Percentiles rank a stretch among this genome's conserved stretches.
Conservation (phyloP, 1,140 invertebrate species). For the Drosophila suzukii region DNA sequence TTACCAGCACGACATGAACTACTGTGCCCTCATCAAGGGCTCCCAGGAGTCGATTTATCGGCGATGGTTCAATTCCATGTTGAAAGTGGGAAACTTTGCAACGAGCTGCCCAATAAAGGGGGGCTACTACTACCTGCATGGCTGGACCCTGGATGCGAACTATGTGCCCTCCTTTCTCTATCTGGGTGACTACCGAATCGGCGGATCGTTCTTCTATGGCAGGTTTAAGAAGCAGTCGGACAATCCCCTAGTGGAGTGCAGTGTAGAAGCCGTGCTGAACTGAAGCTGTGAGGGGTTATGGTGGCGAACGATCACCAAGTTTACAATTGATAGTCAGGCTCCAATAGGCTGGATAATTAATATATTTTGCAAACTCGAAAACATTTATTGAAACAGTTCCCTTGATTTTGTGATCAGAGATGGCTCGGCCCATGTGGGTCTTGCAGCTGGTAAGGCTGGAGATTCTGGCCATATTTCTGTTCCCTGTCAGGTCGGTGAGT, state of each 20-base stretch:
- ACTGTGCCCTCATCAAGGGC: slow-evolving; percentile 58
- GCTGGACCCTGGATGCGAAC: slow-evolving; percentile 50
- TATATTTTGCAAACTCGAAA: slow-evolving; percentile 17
- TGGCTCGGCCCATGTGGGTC: slow-evolving; percentile 10
- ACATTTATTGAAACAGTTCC: neutral
- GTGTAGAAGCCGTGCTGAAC: slow-evolving; percentile 46
- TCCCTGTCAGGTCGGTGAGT: slow-evolving; percentile 36
- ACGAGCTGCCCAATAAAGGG: slow-evolving; percentile 58
- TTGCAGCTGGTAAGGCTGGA: slow-evolving; percentile 1
- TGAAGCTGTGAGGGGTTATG: neutral
- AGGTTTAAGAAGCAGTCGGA: slow-evolving; percentile 32
- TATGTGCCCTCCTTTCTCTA: slow-evolving; percentile 67
- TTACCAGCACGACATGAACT: slow-evolving; percentile 68
- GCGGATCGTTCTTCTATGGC: slow-evolving; percentile 54
- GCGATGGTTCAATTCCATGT: slow-evolving; percentile 55
- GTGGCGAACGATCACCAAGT: neutral
- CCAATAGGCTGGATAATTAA: slow-evolving; percentile 25
- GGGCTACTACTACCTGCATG: slow-evolving; percentile 65
- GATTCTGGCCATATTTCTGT: slow-evolving; percentile 10
- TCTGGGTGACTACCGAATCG: slow-evolving; percentile 69
- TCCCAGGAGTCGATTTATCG: slow-evolving; percentile 59
- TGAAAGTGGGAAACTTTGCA: slow-evolving; percentile 66
- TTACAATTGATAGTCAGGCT: slow-evolving; percentile 4
- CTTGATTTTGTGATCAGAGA: slow-evolving; percentile 1
- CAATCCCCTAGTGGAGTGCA: slow-evolving; percentile 46